phyloP scores from a whole-genome alignment of 2,888 invertebrate species.

The Luperina nickerlii region DNA sequence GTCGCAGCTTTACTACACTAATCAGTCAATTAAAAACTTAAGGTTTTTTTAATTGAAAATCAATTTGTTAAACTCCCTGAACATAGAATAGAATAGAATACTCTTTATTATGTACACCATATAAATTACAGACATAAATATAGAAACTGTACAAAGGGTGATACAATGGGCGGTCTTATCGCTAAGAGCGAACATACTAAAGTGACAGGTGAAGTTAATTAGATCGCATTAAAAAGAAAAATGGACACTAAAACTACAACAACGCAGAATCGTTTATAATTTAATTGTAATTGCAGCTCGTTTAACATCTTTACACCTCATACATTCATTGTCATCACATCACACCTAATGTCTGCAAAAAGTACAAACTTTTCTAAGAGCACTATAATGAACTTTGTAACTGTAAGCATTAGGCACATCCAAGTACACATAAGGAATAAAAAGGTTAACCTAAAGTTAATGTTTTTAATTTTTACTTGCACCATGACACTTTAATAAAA shows the following conservation, averaged over 20 bases:
- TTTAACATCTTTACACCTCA: slow-evolving; percentile 20
- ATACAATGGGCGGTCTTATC: too few relatives aligned
- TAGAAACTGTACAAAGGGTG: too few relatives aligned
- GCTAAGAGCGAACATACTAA: too few relatives aligned
- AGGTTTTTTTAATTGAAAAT: neutral
- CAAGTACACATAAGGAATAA: neutral
- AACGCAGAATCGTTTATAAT: slow-evolving; percentile 20
- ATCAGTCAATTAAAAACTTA: neutral
- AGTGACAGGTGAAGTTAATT: neutral
- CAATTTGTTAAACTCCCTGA: slow-evolving; percentile 2
- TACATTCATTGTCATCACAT: slow-evolving; percentile 7
- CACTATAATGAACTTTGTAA: neutral
- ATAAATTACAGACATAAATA: too few relatives aligned
- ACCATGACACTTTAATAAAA: neutral
- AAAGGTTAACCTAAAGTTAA: neutral
- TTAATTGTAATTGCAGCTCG: slow-evolving; percentile 19
- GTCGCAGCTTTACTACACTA: neutral
- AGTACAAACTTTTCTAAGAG: neutral
- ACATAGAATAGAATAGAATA: too few relatives aligned
- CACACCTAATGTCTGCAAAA: slow-evolving; percentile 21
- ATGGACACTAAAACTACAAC: neutral
- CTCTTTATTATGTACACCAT: too few relatives aligned
- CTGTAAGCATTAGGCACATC: neutral
- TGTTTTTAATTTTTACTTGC: neutral
- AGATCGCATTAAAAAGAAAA: neutral